phyloP scores from a whole-genome alignment of 2,113 vertebrate genomes.

The Aix galericulata region DNA sequence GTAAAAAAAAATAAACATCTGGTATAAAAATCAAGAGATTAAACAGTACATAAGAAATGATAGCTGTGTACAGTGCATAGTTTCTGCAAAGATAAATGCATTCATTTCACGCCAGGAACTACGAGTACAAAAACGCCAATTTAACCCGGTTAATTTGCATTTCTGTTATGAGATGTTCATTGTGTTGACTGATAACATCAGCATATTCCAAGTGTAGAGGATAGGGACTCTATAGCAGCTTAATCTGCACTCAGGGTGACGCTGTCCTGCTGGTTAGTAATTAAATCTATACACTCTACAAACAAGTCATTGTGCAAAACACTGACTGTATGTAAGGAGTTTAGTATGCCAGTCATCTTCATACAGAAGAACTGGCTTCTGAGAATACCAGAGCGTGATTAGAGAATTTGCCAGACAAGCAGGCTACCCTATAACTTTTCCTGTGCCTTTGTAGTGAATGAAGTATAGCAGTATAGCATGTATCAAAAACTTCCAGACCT shows the following conservation, averaged over 20 bases:
- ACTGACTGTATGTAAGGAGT: neutral
- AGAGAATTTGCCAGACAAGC: neutral
- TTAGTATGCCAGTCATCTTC: neutral
- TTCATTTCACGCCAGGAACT: neutral
- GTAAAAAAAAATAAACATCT: neutral
- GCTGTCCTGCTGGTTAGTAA: neutral
- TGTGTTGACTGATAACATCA: conserved; percentile 22
- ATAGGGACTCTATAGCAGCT: neutral
- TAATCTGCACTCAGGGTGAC: neutral
- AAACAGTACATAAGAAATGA: neutral
- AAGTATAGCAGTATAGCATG: neutral
- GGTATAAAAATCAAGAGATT: neutral
- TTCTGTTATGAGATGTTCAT: conserved; percentile 5
- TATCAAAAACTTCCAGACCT: neutral
- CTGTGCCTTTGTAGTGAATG: neutral
- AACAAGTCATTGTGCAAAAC: neutral
- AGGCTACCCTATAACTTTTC: neutral
- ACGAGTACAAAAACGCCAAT: neutral
- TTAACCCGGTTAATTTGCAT: neutral
- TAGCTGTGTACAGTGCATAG: neutral
- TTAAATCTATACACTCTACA: neutral
- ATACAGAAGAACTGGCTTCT: neutral
- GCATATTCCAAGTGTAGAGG: neutral
- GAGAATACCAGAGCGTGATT: neutral
- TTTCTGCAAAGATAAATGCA: neutral